phyloP scores from a whole-genome alignment of 2,888 invertebrate genomes.

The Chrysomela aeneicollis region DNA sequence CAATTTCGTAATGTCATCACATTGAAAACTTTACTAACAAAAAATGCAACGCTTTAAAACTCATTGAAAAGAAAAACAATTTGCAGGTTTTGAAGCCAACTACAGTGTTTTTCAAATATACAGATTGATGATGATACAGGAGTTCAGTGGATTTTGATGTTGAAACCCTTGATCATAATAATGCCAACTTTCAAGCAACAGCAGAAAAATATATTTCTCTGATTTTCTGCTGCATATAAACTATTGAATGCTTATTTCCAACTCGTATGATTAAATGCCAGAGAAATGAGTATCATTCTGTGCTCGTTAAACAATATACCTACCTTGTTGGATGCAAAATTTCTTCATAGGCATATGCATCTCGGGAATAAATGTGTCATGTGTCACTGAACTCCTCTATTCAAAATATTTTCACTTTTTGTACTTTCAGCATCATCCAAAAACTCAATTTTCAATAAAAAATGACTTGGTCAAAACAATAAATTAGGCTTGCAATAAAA shows the following conservation, averaged over 20 bases:
- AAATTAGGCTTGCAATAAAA: slow-evolving; percentile 33
- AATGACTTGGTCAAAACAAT: not conserved
- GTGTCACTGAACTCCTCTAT: slow-evolving; percentile 3
- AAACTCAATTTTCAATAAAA: not conserved
- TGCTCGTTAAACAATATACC: too few relatives aligned
- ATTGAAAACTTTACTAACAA: slow-evolving; percentile 30
- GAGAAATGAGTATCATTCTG: too few relatives aligned
- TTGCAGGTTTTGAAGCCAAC: slow-evolving; percentile 39
- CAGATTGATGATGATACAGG: slow-evolving; percentile 18
- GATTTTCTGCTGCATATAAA: too few relatives aligned
- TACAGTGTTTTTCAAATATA: slow-evolving; percentile 10
- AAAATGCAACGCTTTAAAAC: slow-evolving; percentile 35
- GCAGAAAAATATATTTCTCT: too few relatives aligned
- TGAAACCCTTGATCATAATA: not conserved
- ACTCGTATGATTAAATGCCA: too few relatives aligned
- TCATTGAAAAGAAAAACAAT: slow-evolving; percentile 35
- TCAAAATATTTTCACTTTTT: not conserved
- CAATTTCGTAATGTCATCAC: not conserved
- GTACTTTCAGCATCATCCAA: not conserved
- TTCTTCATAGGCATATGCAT: too few relatives aligned
- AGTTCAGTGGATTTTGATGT: slow-evolving; percentile 17
- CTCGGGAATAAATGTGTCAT: too few relatives aligned
- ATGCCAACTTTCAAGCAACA: too few relatives aligned
- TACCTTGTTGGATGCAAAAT: too few relatives aligned
- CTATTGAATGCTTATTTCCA: too few relatives aligned